Conservation (phyloP, 2,797 vertebrate genomes). For the Protonibea diacanthus region DNA sequence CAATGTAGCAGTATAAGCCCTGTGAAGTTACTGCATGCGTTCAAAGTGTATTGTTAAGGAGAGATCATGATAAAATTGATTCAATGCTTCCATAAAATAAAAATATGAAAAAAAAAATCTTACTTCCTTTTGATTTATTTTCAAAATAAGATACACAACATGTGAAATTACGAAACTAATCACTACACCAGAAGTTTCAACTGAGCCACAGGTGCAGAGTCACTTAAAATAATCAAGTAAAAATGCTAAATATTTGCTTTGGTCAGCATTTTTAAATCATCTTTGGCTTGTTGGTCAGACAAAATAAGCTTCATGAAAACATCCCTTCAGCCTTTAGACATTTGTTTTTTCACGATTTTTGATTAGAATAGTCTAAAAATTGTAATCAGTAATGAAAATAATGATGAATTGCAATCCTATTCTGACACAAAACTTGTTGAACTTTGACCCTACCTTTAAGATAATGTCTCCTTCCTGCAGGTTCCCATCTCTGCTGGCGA, state of each 20-base stretch:
- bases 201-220: background rate
- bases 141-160: background rate
- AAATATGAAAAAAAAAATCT: background rate
- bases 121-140: background rate
- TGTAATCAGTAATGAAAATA: background rate
- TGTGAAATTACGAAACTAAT: background rate
- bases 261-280: no score
- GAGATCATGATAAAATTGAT: background rate
- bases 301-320: background rate
- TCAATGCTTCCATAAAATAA: background rate
- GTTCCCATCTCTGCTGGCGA: conserved; percentile 93
- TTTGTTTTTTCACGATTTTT: background rate
- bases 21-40: background rate
- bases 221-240: background rate
- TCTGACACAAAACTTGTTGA: background rate
- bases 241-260: background rate
- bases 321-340: background rate
- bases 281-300: background rate
- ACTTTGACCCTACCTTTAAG: conserved; percentile 88
- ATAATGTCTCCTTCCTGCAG: conserved; percentile 97
- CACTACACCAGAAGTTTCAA: background rate
- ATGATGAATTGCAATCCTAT: background rate
- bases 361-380: background rate
- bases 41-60: background rate
- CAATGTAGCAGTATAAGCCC: background rate